A percentile compares a stretch with the other conserved stretches of the same genome.
These are phyloP conservation scores for Dendrolimus punctatus DNA, from an alignment of 1,140 invertebrate species.

Conservation along the genomic window DNA sequence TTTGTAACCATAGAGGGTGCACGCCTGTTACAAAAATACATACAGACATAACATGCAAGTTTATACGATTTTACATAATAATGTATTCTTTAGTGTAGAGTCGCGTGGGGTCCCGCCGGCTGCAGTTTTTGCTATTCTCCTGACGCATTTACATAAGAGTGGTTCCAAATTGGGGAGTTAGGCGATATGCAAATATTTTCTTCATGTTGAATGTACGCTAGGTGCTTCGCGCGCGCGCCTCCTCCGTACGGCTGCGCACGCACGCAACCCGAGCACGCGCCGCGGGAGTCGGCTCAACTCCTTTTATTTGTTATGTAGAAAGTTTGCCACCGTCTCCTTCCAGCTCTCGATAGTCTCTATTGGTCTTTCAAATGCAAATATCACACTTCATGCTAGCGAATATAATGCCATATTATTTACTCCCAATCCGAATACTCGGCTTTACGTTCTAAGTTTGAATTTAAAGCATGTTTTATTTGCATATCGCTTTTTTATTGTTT, in stretches of 20 bases:
- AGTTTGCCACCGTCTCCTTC: constrained; percentile 36
- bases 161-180: constrained; percentile 53
- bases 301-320: constrained; percentile 46
- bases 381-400: constrained; percentile 25
- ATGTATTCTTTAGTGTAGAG: constrained; percentile 25
- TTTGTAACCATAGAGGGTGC: constrained; percentile 13
- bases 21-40: constrained; percentile 51
- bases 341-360: constrained; percentile 39
- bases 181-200: constrained; percentile 70
- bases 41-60: constrained; percentile 63
- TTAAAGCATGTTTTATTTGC: constrained; percentile 45
- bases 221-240: constrained; percentile 21
- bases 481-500: constrained; percentile 47
- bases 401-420: constrained; percentile 34
- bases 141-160: constrained; percentile 62
- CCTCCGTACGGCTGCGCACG: constrained; percentile 20
- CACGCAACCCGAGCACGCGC: constrained; percentile 44
- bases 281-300: constrained; percentile 38
- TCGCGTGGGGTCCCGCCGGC: constrained; percentile 54
- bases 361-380: constrained; percentile 55
- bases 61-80: constrained; percentile 57
- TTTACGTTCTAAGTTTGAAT: constrained; percentile 1
- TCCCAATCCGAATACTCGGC: constrained; percentile 4
- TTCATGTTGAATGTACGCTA: constrained; percentile 50
- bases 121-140: constrained; percentile 55